These are phyloP conservation scores for Myiothlypis coronata DNA, from an alignment of 2,797 vertebrate genomes.

Conservation along the genomic window DNA sequence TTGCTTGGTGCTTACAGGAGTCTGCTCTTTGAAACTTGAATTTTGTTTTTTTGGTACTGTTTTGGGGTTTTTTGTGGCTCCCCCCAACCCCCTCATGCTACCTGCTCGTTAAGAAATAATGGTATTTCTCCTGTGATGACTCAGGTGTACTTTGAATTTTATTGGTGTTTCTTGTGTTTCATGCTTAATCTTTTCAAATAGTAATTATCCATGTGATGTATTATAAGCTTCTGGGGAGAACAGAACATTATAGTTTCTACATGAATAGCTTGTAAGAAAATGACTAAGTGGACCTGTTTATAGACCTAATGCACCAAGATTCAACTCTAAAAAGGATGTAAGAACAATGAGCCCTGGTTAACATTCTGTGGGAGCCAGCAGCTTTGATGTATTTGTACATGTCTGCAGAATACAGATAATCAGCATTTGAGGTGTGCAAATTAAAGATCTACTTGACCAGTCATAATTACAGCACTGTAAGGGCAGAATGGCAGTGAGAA, in stretches of 20 bases:
- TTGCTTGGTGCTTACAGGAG: not conserved
- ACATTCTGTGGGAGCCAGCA: constrained; percentile 60
- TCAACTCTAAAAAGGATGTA: constrained; percentile 43
- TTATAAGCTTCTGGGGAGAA: constrained; percentile 53
- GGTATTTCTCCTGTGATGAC: constrained; percentile 23
- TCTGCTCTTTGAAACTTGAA: constrained; percentile 1
- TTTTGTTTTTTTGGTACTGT: not conserved
- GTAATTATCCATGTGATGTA: constrained; percentile 27
- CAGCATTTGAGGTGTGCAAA: constrained; percentile 63
- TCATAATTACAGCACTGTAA: constrained; percentile 52
- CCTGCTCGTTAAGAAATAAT: constrained; percentile 20
- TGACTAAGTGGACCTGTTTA: constrained; percentile 66
- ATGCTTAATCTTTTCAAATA: constrained; percentile 32
- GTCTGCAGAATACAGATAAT: constrained; percentile 59
- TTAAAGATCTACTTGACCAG: constrained; percentile 66
- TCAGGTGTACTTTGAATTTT: constrained; percentile 18
- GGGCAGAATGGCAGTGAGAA: not conserved
- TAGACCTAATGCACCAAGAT: constrained; percentile 57
- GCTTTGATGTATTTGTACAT: constrained; percentile 65
- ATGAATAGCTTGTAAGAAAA: constrained; percentile 54
- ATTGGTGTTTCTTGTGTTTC: not conserved
- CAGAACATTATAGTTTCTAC: constrained; percentile 44
- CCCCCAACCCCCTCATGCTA: not conserved
- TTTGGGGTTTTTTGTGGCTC: not conserved
- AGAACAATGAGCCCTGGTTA: constrained; percentile 23